Evolutionary conservation across 2,888 invertebrate genomes (phyloP).

Genomic region (Diaphora mendica): DNA sequence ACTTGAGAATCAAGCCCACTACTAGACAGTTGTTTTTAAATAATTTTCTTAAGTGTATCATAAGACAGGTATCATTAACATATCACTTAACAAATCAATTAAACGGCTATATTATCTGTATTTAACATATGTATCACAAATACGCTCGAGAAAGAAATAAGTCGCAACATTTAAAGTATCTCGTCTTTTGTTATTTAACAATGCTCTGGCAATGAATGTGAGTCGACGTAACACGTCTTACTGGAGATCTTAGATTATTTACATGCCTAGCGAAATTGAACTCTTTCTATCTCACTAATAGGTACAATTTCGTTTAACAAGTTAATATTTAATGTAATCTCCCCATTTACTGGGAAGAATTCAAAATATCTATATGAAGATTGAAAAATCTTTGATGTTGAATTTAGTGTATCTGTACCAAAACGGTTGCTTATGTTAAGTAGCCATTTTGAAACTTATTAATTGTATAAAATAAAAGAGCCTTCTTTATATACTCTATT

Average conservation of each 20-base stretch:
- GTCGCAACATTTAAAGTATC: conserved; percentile 29
- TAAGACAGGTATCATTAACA: neutral
- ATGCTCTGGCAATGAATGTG: conserved; percentile 49
- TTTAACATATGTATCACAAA: neutral
- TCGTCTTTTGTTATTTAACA: conserved; percentile 47
- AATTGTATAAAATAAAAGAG: neutral
- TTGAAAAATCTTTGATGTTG: conserved; percentile 56
- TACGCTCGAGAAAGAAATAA: conserved; percentile 12
- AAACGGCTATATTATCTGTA: neutral
- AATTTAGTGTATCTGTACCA: conserved; percentile 45
- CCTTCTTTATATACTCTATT: neutral
- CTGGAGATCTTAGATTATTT: conserved; percentile 42
- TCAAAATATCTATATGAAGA: conserved; percentile 49
- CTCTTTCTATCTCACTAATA: conserved; percentile 10
- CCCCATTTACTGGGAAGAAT: conserved; percentile 47
- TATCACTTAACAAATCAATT: neutral
- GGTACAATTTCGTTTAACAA: conserved; percentile 24
- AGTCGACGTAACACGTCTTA: conserved; percentile 38
- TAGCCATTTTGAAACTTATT: conserved; percentile 15
- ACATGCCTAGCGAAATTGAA: conserved; percentile 19
- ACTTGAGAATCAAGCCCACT: no score
- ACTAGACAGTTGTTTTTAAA: no score
- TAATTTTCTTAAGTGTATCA: no score
- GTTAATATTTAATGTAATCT: conserved; percentile 40
- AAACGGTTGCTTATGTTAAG: conserved; percentile 35